Conservation (phyloP, 2,888 invertebrate genomes). For the Coleophora deauratella region DNA sequence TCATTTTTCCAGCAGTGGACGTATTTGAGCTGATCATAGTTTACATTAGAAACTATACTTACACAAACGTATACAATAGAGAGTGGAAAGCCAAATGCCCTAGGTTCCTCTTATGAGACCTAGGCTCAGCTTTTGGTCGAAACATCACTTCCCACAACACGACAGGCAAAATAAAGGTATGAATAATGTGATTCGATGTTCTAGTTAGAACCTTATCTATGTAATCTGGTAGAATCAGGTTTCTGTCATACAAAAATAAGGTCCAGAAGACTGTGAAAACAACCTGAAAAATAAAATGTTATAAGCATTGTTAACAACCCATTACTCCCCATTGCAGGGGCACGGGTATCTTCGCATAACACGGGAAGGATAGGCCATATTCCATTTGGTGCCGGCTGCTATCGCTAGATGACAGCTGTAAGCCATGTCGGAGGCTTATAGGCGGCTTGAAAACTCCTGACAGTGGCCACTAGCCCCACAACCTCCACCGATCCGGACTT, state of each 20-base stretch:
- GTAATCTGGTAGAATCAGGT: constrained; percentile 39
- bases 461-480: too few relatives aligned
- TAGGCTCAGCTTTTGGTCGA: constrained; percentile 34
- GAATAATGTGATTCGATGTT: constrained; percentile 48
- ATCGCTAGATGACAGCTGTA: too few relatives aligned
- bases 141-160: constrained; percentile 41
- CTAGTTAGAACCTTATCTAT: constrained; percentile 34
- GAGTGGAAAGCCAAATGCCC: constrained; percentile 30
- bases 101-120: constrained; percentile 35
- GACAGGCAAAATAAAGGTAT: constrained; percentile 44
- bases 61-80: constrained; percentile 39
- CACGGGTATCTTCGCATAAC: neutral
- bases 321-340: too few relatives aligned
- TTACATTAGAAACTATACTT: constrained; percentile 33
- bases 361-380: neutral
- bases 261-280: constrained; percentile 50
- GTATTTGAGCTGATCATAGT: too few relatives aligned
- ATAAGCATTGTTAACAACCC: too few relatives aligned
- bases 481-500: too few relatives aligned
- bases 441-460: too few relatives aligned
- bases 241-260: constrained; percentile 38
- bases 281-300: constrained; percentile 31
- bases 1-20: too few relatives aligned
- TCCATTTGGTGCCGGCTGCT: too few relatives aligned
- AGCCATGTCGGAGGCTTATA: too few relatives aligned